A percentile compares a stretch with the other conserved stretches of the same genome.
These are phyloP conservation scores for Andrena trimmerana DNA, from an alignment of 2,888 invertebrate species.

Conservation along the genomic window DNA sequence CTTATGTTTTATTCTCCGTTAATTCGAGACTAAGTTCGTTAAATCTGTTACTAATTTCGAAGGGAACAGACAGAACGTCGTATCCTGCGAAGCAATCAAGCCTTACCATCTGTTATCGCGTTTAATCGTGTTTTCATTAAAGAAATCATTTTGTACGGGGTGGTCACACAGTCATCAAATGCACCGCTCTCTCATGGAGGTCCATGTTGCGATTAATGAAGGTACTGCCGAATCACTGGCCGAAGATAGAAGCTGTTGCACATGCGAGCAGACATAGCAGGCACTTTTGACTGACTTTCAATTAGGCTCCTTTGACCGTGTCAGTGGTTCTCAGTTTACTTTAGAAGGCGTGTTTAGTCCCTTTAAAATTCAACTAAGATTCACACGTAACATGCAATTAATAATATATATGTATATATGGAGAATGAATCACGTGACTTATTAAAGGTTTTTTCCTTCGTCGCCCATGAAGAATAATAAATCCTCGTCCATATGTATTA, in stretches of 20 bases:
- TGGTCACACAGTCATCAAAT: constrained; percentile 73
- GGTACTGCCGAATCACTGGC: constrained; percentile 74
- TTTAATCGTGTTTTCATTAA: constrained; percentile 76
- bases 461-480: too few species aligned
- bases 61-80: constrained; percentile 8
- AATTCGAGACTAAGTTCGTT: not conserved
- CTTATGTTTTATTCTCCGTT: not conserved
- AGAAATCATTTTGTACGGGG: constrained; percentile 70
- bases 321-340: constrained; percentile 65
- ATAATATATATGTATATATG: too few species aligned
- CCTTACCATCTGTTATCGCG: constrained; percentile 69
- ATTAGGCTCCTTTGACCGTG: constrained; percentile 65
- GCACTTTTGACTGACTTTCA: constrained; percentile 74
- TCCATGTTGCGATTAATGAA: constrained; percentile 78
- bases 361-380: too few species aligned
- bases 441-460: too few species aligned
- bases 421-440: too few species aligned
- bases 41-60: constrained; percentile 25
- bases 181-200: constrained; percentile 71
- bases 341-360: not conserved
- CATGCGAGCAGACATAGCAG: constrained; percentile 46
- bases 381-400: too few species aligned
- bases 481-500: too few species aligned
- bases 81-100: constrained; percentile 52
- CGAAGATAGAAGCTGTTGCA: constrained; percentile 70